A percentile compares a stretch with the other conserved stretches of the same genome.
Evolutionary conservation across 2,888 invertebrate genomes (phyloP).

Genomic region (Pristionchus entomophagus): DNA sequence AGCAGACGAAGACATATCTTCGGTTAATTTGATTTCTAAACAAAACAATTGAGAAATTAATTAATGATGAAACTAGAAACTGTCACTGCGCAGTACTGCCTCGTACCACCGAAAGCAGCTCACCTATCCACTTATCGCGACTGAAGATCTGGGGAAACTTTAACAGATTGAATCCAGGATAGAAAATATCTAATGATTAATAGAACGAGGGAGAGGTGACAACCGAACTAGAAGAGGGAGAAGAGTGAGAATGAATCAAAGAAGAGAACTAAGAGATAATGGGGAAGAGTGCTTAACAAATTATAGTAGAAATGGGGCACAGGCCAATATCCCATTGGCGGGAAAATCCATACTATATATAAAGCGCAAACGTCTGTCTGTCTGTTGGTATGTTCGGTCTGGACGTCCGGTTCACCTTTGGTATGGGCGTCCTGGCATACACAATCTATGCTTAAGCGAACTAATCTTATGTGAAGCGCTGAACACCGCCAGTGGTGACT

Average conservation of each 20-base stretch:
- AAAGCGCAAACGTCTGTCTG: no score
- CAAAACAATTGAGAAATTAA: not conserved
- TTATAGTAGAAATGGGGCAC: no score
- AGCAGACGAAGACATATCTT: not conserved
- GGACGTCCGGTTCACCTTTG: no score
- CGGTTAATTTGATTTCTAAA: not conserved
- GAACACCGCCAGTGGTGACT: no score
- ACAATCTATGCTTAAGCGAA: no score
- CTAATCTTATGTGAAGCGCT: no score
- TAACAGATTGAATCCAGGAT: not conserved
- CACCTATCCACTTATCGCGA: not conserved
- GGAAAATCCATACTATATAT: no score
- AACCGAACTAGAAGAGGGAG: not conserved
- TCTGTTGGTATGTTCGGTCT: no score
- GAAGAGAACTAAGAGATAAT: no score
- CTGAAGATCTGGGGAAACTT: not conserved
- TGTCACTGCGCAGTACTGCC: not conserved
- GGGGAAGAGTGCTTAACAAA: no score
- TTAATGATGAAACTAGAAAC: slow-evolving; percentile 11
- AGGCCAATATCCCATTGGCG: no score
- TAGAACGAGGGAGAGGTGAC: not conserved
- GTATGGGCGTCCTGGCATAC: no score
- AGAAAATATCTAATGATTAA: not conserved
- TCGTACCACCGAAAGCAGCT: not conserved
- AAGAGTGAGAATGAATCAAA: not conserved